Evolutionary conservation across 2,797 vertebrate genomes (phyloP).

Genomic region (Mus spretus): DNA sequence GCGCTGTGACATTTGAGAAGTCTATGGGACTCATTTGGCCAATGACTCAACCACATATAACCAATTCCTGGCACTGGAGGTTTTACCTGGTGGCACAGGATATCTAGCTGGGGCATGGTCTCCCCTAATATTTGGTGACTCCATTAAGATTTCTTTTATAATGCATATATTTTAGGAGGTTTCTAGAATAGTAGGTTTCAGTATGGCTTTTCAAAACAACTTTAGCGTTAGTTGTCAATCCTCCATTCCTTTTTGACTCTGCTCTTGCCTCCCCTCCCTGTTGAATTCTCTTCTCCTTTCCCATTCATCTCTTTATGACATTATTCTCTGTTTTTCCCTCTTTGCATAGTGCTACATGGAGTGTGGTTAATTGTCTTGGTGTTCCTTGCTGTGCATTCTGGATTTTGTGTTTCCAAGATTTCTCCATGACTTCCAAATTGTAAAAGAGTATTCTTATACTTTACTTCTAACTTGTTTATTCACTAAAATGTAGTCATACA

Average conservation of each 20-base stretch:
- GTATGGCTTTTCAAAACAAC: background rate
- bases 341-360: background rate
- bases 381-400: conserved; percentile 12
- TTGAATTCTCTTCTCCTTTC: background rate
- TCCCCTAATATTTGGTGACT: background rate
- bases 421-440: background rate
- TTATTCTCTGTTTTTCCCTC: background rate
- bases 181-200: background rate
- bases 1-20: background rate
- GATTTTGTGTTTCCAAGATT: background rate
- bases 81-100: background rate
- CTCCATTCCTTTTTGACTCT: background rate
- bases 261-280: background rate
- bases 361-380: background rate
- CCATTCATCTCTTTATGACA: background rate
- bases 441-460: background rate
- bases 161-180: background rate
- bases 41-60: background rate
- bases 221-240: background rate
- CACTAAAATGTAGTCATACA: conserved; percentile 42
- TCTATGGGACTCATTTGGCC: background rate
- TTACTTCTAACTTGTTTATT: conserved; percentile 23
- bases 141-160: background rate
- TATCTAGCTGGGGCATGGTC: background rate
- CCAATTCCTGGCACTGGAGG: background rate